Conservation (phyloP, 2,888 invertebrate genomes). For the Phyllotreta striolata region DNA sequence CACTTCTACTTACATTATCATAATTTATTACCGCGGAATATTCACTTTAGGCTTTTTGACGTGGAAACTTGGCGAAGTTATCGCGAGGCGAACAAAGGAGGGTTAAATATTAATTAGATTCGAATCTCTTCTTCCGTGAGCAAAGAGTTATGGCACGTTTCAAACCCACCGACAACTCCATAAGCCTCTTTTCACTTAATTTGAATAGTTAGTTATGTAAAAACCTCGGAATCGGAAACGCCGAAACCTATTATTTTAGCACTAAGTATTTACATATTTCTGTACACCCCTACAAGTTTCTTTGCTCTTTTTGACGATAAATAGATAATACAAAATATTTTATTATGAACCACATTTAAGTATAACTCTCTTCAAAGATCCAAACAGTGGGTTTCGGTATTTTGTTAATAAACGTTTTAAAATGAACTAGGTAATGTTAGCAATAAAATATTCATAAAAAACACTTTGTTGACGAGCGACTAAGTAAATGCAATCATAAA, state of each 20-base stretch:
- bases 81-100: constrained; percentile 24
- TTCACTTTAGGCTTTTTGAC: constrained; percentile 28
- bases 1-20: constrained; percentile 25
- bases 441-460: too few relatives aligned
- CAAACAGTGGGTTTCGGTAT: too few relatives aligned
- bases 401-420: too few relatives aligned
- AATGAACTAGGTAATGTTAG: too few relatives aligned
- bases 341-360: too few relatives aligned
- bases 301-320: not conserved
- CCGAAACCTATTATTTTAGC: constrained; percentile 24
- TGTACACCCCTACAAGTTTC: not conserved
- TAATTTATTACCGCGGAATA: constrained; percentile 26
- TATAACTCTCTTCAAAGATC: too few relatives aligned
- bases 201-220: constrained; percentile 28
- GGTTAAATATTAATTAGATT: constrained; percentile 34
- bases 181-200: constrained; percentile 32
- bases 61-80: constrained; percentile 29
- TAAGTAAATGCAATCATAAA: too few relatives aligned
- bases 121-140: constrained; percentile 29
- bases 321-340: too few relatives aligned
- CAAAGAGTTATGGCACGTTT: constrained; percentile 29
- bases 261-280: constrained; percentile 12
- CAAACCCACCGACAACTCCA: constrained; percentile 29
- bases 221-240: constrained; percentile 17
- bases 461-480: too few relatives aligned